Conservation (phyloP, 1,140 invertebrate species). For the Nomia melanderi region DNA sequence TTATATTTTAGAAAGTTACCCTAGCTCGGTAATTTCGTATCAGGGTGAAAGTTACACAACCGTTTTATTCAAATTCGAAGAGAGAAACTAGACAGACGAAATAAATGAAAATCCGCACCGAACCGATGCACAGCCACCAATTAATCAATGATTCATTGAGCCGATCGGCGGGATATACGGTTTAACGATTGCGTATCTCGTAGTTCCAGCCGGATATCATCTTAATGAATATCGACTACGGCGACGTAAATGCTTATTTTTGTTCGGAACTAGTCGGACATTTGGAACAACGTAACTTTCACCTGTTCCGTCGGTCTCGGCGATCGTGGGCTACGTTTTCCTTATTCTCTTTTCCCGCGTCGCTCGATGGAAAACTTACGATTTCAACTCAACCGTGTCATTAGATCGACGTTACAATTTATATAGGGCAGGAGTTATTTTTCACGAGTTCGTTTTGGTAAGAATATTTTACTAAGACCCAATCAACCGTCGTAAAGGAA, state of each 20-base stretch:
- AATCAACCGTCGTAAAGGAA: no score
- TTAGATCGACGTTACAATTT: neutral
- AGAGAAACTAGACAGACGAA: neutral
- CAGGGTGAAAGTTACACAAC: slow-evolving; percentile 33
- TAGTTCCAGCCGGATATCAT: neutral
- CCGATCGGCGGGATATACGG: no score
- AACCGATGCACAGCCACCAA: neutral
- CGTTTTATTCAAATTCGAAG: neutral
- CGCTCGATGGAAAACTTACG: neutral
- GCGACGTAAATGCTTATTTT: no score
- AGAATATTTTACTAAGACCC: no score
- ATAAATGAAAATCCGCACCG: slow-evolving; percentile 6
- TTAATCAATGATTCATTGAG: neutral
- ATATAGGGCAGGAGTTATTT: no score
- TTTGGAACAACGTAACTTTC: slow-evolving; percentile 5
- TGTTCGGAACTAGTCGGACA: neutral
- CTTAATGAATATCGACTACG: neutral
- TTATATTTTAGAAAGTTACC: slow-evolving; percentile 35
- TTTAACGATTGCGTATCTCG: neutral
- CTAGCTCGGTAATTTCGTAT: neutral
- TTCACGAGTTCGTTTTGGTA: no score
- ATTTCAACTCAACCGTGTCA: neutral
- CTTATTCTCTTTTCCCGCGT: neutral
- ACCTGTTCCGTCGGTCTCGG: neutral
- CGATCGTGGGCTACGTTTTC: neutral